A percentile compares a stretch with the other conserved stretches of the same genome.
phyloP scores from a whole-genome alignment of 2,797 vertebrate species.

The Psittacula derbiana region DNA sequence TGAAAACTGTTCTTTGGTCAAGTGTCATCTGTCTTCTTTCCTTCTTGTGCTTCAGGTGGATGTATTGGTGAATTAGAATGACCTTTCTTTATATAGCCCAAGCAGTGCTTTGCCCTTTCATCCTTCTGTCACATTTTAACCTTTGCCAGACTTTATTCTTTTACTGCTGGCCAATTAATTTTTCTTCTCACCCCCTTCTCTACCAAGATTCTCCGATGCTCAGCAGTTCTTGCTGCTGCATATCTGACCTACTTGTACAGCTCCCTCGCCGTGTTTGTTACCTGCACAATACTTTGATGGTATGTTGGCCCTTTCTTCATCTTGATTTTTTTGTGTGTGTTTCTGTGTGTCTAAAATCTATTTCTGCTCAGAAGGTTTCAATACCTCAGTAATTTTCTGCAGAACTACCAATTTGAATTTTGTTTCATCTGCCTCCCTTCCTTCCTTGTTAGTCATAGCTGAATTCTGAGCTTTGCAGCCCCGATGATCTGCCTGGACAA shows the following conservation, averaged over 20 bases:
- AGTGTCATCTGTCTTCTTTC: neutral
- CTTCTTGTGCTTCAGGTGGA: neutral
- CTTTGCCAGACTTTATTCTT: neutral
- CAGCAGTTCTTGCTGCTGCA: conserved; percentile 1
- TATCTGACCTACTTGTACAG: conserved; percentile 48
- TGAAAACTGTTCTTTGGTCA: neutral
- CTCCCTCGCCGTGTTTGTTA: neutral
- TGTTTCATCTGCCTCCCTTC: conserved; percentile 20
- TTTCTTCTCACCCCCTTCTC: neutral
- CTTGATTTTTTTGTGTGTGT: neutral
- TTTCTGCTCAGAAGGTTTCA: neutral
- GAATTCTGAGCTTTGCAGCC: conserved; percentile 41
- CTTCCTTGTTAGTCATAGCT: conserved; percentile 19
- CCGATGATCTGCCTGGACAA: conserved; percentile 1
- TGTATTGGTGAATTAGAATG: neutral
- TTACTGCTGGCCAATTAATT: neutral
- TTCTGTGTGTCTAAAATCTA: conserved; percentile 11
- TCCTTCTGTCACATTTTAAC: neutral
- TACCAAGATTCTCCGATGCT: conserved; percentile 16
- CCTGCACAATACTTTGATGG: neutral
- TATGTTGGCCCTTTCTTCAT: neutral
- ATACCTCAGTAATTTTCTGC: conserved; percentile 20
- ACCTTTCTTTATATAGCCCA: neutral
- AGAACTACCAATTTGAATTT: neutral
- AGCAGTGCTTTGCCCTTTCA: neutral